phyloP scores from a whole-genome alignment of 2,797 vertebrate genomes.

The Vipera latastei region DNA sequence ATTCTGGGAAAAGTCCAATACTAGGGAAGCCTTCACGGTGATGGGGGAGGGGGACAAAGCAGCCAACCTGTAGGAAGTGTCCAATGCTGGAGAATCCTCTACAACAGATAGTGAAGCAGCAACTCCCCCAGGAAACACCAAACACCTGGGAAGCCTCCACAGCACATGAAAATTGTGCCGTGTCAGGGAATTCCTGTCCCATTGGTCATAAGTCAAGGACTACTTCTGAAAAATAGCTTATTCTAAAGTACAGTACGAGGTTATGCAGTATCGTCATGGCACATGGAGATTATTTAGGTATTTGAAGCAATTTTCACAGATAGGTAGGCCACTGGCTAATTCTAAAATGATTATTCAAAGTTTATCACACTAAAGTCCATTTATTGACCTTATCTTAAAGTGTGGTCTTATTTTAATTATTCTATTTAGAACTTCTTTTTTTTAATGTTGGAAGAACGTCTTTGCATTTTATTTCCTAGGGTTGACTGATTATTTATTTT shows the following conservation, averaged over 20 bases:
- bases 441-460: slow-evolving; percentile 29
- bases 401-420: slow-evolving; percentile 27
- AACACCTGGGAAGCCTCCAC: not conserved
- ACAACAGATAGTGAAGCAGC: not conserved
- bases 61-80: not conserved
- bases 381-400: slow-evolving; percentile 13
- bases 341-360: not conserved
- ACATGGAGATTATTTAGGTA: not conserved
- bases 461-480: slow-evolving; percentile 25
- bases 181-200: not conserved
- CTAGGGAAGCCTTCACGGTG: no score
- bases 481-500: slow-evolving; percentile 14
- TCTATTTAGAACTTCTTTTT: slow-evolving; percentile 31
- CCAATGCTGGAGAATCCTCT: no score
- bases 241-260: not conserved
- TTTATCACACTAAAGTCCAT: slow-evolving; percentile 3
- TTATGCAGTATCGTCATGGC: not conserved
- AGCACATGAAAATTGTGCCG: not conserved
- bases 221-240: not conserved
- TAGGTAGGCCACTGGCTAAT: not conserved
- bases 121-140: not conserved
- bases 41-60: fast-evolving
- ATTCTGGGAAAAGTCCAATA: not conserved
- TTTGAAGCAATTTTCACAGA: not conserved
- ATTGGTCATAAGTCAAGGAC: not conserved